Conservation (phyloP, 1,140 invertebrate species). For the Platorchestia sp. region DNA sequence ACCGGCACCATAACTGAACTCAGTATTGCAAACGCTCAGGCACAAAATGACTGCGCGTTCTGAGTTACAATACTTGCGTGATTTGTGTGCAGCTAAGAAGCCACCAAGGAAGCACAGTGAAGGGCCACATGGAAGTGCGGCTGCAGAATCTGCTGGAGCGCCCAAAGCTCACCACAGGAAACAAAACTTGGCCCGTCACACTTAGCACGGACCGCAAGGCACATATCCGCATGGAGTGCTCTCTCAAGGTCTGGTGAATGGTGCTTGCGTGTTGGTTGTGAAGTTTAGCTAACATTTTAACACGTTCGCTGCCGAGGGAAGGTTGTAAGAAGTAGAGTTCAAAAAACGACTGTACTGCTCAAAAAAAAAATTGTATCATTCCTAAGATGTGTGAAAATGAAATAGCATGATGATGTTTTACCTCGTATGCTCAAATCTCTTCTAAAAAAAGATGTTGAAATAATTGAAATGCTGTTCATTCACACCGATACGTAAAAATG, state of each 20-base stretch:
- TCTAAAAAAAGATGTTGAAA: too few relatives aligned
- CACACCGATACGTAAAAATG: too few relatives aligned
- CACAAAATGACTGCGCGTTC: background rate
- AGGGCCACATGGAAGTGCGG: background rate
- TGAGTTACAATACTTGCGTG: background rate
- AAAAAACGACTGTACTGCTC: too few relatives aligned
- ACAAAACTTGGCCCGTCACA: background rate
- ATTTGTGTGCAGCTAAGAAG: background rate
- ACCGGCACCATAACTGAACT: background rate
- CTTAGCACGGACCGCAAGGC: conserved; percentile 17
- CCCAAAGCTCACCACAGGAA: background rate
- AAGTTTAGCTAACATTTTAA: too few relatives aligned
- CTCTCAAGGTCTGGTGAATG: background rate
- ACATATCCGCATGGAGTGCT: background rate
- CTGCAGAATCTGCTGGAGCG: background rate
- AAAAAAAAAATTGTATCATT: too few relatives aligned
- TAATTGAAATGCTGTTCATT: too few relatives aligned
- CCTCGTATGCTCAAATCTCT: too few relatives aligned
- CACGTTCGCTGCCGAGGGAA: too few relatives aligned
- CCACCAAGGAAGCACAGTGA: conserved; percentile 15
- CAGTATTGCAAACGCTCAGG: background rate
- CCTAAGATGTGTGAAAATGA: too few relatives aligned
- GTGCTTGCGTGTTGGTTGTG: too few relatives aligned
- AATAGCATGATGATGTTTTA: too few relatives aligned
- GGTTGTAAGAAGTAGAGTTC: too few relatives aligned